phyloP scores from a whole-genome alignment of 1,140 invertebrate species.

The Drosophila equinoxialis region DNA sequence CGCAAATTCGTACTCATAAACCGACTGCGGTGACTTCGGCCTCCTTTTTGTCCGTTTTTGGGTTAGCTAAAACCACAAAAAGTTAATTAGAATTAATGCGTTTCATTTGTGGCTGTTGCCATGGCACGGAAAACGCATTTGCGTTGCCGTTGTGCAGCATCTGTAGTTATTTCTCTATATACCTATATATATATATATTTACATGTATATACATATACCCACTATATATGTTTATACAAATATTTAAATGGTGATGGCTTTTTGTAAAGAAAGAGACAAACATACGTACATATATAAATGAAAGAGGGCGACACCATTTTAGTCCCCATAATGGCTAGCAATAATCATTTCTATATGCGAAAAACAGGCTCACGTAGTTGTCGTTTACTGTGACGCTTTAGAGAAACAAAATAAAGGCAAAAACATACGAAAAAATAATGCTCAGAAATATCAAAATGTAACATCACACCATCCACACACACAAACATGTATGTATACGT shows the following conservation, averaged over 20 bases:
- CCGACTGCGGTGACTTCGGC: conserved; percentile 35
- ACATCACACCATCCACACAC: conserved; percentile 48
- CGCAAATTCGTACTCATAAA: conserved; percentile 72
- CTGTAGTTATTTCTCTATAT: conserved; percentile 26
- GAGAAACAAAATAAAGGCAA: conserved; percentile 31
- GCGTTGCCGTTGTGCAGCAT: conserved; percentile 45
- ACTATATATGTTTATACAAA: conserved; percentile 52
- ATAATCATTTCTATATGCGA: conserved; percentile 73
- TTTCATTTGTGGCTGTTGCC: conserved; percentile 23
- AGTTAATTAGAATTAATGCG: conserved; percentile 82
- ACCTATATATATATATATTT: neutral
- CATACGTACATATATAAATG: neutral
- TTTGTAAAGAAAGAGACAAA: neutral
- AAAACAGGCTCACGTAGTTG: conserved; percentile 63
- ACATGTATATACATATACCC: neutral
- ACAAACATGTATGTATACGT: neutral
- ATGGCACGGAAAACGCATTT: conserved; percentile 66
- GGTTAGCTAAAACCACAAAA: conserved; percentile 67
- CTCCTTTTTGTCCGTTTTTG: conserved; percentile 38
- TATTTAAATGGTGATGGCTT: conserved; percentile 58
- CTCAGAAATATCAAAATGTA: conserved; percentile 70
- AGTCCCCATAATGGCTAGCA: conserved; percentile 57
- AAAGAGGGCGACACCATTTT: conserved; percentile 42
- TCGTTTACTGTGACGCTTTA: conserved; percentile 60
- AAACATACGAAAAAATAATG: conserved; percentile 40